Base-by-base conservation (phyloP, 2,113 vertebrate species). In the Xenopus laevis region DNA sequence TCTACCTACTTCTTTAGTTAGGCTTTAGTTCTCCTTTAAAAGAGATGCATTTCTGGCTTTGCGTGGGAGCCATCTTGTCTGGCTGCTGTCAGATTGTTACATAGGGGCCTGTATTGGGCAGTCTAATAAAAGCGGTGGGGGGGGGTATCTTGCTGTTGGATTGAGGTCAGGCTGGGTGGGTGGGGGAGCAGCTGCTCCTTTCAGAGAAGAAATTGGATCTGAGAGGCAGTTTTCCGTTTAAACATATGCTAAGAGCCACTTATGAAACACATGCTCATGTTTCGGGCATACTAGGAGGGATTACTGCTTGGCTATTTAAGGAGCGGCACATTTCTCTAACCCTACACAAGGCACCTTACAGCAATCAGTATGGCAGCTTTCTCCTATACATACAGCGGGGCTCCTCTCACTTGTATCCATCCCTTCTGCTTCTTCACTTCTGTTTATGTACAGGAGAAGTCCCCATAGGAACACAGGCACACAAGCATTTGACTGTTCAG, bases 131-230 rank as follows among this genome's bases (percentile, higher is more conserved):
- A 13, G 13, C 13, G 79, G 67, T 44, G 69, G 70, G 59, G n/a
- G 10, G 1, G n/a, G 46, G 63, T 23, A 10, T 40, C 15, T 44
- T 27, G 10, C 40, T 18, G 18, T 13, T 16, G 17, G 73, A 52
- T 46, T 69, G 73, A 76, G 66, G 73, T 76, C 66, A 76, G 65
- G 57, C 65, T 68, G 73, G 76, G 71, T 68, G 73, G 76, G 71
- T 0, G 0, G 72, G 66, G 58, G 71, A 74, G 57, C 79, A 83
- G 78, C 79, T 80, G 79, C 1, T 80, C 72, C 78, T 75, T 71
- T 68, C 65, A 72, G 65, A 46, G 59, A 61, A 79, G 82, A 83
- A 85, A 80, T 53, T 69, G 66, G 74, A 83, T 75, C 75, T 79
- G 74, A 20, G 71, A 47, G 44, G 65, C 55, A 20, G 53, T 75